Base-by-base conservation (phyloP, 2,113 vertebrate genomes). In the Nycticryphes semicollaris region DNA sequence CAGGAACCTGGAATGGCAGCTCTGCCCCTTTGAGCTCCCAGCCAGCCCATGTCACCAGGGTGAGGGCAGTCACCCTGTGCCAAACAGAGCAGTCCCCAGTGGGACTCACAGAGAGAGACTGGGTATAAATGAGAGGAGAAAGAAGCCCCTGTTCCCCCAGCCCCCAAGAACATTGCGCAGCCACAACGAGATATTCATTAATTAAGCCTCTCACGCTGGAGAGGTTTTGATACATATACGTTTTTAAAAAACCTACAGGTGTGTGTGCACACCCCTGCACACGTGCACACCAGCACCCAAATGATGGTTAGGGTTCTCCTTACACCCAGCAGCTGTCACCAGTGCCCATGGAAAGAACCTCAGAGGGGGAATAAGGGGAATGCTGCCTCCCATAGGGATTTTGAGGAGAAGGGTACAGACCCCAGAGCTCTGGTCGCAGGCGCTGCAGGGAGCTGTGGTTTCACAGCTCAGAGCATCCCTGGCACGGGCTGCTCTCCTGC, bases 181-280 rank as follows among this genome's bases (percentile, higher is more conserved):
- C 51, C 51, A 33, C 45, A 45, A 72, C 8, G 24, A 54, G 54
- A 63, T 22, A 50, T 8, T 79, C 51, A 37, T 59, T 76, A 76
- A 47, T 69, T 59, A 59, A 51, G 82, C 11, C 27, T 33, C 35
- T 35, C 43, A 24, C 3, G 51, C 59, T 22, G 21, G 37, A 60
- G 13, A 59, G 59, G 43, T 12, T 66, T 66, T 21, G 25, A 31
- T 8, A 30, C 17, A 23, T 11, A 11, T 0, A 16, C 23, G 14
- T 24, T 28, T 45, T 57, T 4, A 2, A 16, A 33, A 48, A 20
- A 9, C 4, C 63, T 1, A 23, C 1, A 1, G 3, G 1, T 4
- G 25, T 27, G 15, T 12, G 7, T 9, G 47, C 47, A 24, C 41
- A 22, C 24, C 27, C 28, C 24, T 2, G 10, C 27, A 10, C 48